Base-by-base conservation (phyloP, 1,140 invertebrate species). In the Choristoneura fumiferana region DNA sequence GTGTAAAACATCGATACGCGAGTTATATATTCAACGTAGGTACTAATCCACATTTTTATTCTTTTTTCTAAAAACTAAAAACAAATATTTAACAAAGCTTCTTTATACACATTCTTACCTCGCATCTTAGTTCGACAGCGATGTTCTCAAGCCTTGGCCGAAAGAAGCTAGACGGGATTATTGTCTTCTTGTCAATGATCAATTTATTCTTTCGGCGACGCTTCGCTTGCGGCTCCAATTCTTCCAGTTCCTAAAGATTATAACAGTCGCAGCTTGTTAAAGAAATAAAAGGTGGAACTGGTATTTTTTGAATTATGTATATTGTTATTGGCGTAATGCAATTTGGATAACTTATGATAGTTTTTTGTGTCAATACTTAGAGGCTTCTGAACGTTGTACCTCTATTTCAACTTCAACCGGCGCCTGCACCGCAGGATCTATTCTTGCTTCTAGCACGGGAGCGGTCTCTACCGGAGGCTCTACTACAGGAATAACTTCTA, bases 101-200 rank as follows among this genome's bases (percentile, higher is more conserved):
- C 2, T 29, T 29, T 29, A 52, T 52, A n/a, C n/a, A n/a, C 17
- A 22, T 9, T 54, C 36, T 18, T 63, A 86, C 83, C 73, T 84
- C 62, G 57, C 77, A 82, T 39, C 81, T 62, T 29, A 83, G 40
- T 12, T 84, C 81, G 3, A 84, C 61, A 1, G 40, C 9, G 0
- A 58, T 56, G 43, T 81, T 75, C 5, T 58, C 63, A n/a, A 80
- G 72, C 14, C 81, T 69, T 0, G 67, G 52, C 0, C 65, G 62
- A 4, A 84, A 53, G 5, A 66, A 65, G 12, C 71, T 62, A 0
- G 62, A 18, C 8, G 18, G 52, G 0, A 86, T 56, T 55, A 73
- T 71, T 0, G 36, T 81, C 29, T 62, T 73, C 54, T 80, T 81
- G 53, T 86, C 83, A 0, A 84, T 66, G 9, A 78, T 80, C n/a